Base-by-base conservation (phyloP, 2,113 vertebrate genomes). In the Dissostichus mawsoni region DNA sequence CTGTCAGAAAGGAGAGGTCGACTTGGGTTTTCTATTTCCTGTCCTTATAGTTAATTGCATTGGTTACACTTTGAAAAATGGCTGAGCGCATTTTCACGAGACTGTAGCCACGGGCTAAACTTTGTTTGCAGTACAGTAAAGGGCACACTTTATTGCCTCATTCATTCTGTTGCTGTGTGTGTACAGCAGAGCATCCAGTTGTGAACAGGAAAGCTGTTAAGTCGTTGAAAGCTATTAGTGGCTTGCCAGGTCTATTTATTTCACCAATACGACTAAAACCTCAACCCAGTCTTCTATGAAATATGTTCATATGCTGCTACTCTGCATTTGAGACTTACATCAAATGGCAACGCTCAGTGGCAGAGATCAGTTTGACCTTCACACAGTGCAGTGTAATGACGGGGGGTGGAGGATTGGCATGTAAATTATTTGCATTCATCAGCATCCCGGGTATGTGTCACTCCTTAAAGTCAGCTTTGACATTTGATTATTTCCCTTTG, bases 151-250 rank as follows among this genome's bases (percentile, higher is more conserved):
- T 80, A 77, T 83, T 79, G 83, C 55, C 76, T 77, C 56, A 57
- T 72, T 79, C 64, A 67, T 74, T 79, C 61, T 33, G 64, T 23
- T 18, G 29, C 51, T 76, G 33, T 66, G 69, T 72, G 52, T 80
- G 74, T 41, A 82, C 55, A 90, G 62, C 80, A 47, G 72, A 80
- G 61, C 65, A 65, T 71, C n/a, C 72, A 71, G 55, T 72, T 80
- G 66, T 76, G 74, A 76, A 81, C 84, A 50, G 53, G 5, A 78
- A 81, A 81, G 62, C 63, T 78, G 80, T 87, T 81, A 79, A 82
- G 68, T 78, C 80, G 74, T 57, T 81, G 69, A 73, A 81, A 69
- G 74, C 74, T 80, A 62, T 81, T 83, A 85, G 58, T 50, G 50
- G 57, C 48, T 57, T 66, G 29, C 47, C 55, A 56, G 53, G 51